Base-by-base conservation (phyloP, 2,113 vertebrate genomes). In the Trematocara macrostoma region DNA sequence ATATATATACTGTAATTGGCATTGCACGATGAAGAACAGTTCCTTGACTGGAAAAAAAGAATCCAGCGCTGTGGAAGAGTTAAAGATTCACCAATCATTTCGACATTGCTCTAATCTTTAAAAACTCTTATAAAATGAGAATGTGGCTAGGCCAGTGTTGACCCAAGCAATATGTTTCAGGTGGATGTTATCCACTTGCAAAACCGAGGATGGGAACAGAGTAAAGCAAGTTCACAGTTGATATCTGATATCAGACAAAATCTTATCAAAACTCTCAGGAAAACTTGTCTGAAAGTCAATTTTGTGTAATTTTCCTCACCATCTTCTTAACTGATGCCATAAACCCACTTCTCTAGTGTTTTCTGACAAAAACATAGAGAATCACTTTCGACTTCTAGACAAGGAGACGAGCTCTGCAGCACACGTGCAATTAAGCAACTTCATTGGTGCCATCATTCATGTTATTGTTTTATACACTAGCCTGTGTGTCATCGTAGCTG, bases 361-460 rank as follows among this genome's bases (percentile, higher is more conserved):
- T 49, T 76, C 15, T 76, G 45, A 76, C 71, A 34, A 31, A 49
- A 40, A 81, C 84, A 78, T n/a, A 18, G 5, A 81, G 38, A 82
- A 78, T 51, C 31, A 57, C 71, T 87, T 87, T 49, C 23, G 38
- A 15, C 47, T 86, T 47, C 74, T 45, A 23, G 47, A 86, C 45
- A 47, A 82, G 34, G 79, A 82, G 59, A 49, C 6, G 3, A 76
- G 71, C 45, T 31, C 71, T 53, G 47, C 57, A 79, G 87, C 74
- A 71, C 78, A 88, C 3, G 6, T 76, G 35, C 84, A 88, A 89
- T 91, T 90, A 88, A 42, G 23, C 82, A 82, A 5, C 55, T 76
- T 79, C 23, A 67, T 52, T 15, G 51, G 31, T 10, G 55, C 83
- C 55, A 81, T 81, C 53, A 45, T 88, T 85, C 79, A 71, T n/a